Conservation (phyloP, 2,113 vertebrate genomes). For the Brachyhypopomus occidentalis region DNA sequence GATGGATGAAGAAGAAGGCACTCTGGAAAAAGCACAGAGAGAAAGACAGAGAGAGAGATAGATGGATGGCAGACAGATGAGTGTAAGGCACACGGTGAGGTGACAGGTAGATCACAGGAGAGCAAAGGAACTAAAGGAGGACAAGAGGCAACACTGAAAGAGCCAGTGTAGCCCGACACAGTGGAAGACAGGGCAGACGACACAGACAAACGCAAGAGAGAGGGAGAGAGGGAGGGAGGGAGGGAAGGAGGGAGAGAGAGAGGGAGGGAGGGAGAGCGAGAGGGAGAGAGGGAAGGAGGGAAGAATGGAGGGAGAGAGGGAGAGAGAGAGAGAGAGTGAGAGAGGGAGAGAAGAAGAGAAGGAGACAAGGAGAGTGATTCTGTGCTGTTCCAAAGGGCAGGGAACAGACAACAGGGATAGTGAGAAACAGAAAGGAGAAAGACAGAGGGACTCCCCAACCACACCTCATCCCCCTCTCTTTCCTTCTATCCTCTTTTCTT, state of each 20-base stretch:
- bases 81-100: constrained; percentile 51
- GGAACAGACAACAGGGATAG: constrained; percentile 46
- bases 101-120: constrained; percentile 61
- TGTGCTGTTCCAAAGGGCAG: constrained; percentile 42
- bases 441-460: constrained; percentile 77
- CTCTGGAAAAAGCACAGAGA: constrained; percentile 28
- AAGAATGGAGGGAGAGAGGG: constrained; percentile 17
- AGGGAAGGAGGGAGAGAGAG: constrained; percentile 1
- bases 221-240: constrained; percentile 37
- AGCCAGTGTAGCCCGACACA: constrained; percentile 53
- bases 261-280: constrained; percentile 41
- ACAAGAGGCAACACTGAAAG: constrained; percentile 54
- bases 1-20: constrained; percentile 42
- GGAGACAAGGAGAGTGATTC: constrained; percentile 42
- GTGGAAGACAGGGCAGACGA: constrained; percentile 53
- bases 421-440: constrained; percentile 58
- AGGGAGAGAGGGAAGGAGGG: constrained; percentile 18
- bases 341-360: constrained; percentile 47
- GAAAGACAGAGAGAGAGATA: constrained; percentile 40
- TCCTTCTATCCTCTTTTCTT: constrained; percentile 64
- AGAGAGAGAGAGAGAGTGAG: neutral
- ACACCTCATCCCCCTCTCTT: constrained; percentile 69
- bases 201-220: constrained; percentile 38
- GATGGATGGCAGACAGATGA: constrained; percentile 51
- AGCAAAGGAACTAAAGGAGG: constrained; percentile 43